Percentiles rank a stretch among this genome's conserved stretches.
Evolutionary conservation across 2,113 vertebrate genomes (phyloP).

Genomic region (Eleginops maclovinus): DNA sequence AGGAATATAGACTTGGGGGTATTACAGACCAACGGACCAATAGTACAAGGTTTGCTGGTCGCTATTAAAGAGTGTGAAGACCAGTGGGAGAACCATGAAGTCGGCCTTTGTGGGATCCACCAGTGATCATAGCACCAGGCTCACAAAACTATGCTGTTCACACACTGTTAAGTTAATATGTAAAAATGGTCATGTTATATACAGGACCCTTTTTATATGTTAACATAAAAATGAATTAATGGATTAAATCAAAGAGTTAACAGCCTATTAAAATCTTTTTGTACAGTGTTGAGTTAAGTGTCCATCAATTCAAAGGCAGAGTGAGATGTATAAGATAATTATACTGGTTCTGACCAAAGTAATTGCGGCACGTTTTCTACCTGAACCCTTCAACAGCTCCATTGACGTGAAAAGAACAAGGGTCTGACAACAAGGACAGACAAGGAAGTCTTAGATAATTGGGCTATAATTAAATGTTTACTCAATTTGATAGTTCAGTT

Average conservation of each 20-base stretch:
- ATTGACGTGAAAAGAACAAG: slow-evolving; percentile 55
- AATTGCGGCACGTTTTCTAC: slow-evolving; percentile 41
- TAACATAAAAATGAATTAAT: neutral
- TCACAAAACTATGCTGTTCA: neutral
- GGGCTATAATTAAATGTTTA: slow-evolving; percentile 96
- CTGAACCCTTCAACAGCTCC: slow-evolving; percentile 51
- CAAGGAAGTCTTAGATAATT: slow-evolving; percentile 88
- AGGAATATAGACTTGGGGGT: neutral
- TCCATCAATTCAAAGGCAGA: slow-evolving; percentile 10
- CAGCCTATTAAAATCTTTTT: neutral
- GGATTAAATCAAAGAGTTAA: neutral
- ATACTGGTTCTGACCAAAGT: slow-evolving; percentile 9
- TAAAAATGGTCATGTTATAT: too few relatives aligned
- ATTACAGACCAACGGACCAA: neutral
- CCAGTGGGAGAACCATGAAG: neutral
- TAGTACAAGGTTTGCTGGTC: neutral
- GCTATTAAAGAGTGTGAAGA: too few relatives aligned
- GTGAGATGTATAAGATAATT: slow-evolving; percentile 12
- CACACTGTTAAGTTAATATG: neutral
- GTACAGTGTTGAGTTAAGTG: slow-evolving; percentile 2
- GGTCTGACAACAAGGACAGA: slow-evolving; percentile 63
- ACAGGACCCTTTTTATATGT: neutral
- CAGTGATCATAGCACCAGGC: neutral
- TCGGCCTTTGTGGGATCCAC: neutral
- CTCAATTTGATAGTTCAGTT: slow-evolving; percentile 88